Base-by-base conservation (phyloP, 1,140 invertebrate genomes). In the Meloidogyne exigua region DNA sequence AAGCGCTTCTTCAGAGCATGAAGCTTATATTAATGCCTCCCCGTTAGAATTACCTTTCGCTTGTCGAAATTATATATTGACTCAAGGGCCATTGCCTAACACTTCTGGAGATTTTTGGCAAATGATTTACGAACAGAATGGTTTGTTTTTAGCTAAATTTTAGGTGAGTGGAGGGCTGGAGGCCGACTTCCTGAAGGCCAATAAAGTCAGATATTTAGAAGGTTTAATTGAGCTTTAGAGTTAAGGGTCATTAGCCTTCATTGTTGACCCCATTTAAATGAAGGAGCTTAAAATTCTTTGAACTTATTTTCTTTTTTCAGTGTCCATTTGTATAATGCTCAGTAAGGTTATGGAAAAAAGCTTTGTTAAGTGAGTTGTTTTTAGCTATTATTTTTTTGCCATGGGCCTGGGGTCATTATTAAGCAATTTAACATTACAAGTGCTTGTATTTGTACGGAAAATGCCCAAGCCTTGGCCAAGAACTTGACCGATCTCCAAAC, bases 51-150 rank as follows among this genome's bases (percentile, higher is more conserved):
- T 83, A 13, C 70, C 71, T 0, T 57, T 72, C 26, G 78, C 83
- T 26, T 42, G 64, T 7, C 75, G 81, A 11, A 73, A 80, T 63
- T 83, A 85, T 71, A 85, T 83, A 32, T 62, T 83, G 13, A 75
- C 76, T 32, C 82, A 83, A 68, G 82, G 82, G 1, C 82, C 82
- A 21, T 75, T 83, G 44, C 64, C 73, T 28, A 75, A 73, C 15
- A 85, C 82, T 32, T 57, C 78, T 2, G 71, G 74, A 15, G 83
- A 83, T 76, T 83, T 83, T 64, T 83, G 82, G 82, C 80, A 83
- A 68, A 83, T 83, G 82, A 68, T 84, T 9, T 83, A 78, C 28
- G 80, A 85, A 39, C 79, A 83, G 23, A 68, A 73, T 18, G 70
- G 71, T 73, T 65, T 32, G 66, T 68, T 69, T 36, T n/a, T n/a